Evolutionary conservation across 2,113 vertebrate genomes (phyloP).

Genomic region (Calyptommatus sinebrachiatus): DNA sequence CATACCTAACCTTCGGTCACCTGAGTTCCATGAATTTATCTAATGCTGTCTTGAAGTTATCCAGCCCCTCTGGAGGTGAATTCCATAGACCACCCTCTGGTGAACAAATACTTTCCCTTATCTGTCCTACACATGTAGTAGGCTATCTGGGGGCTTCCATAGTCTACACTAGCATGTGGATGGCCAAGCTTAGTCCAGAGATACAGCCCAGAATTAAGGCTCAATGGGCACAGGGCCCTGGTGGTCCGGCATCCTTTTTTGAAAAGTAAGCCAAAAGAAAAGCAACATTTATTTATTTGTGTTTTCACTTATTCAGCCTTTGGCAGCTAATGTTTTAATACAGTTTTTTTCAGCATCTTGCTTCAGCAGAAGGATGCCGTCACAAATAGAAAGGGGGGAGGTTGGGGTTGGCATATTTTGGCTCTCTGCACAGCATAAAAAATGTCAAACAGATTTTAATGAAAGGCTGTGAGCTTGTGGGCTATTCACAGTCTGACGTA

Average conservation of each 20-base stretch:
- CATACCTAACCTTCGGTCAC: no score
- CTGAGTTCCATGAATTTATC: no score
- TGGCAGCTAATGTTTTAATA: constrained; percentile 57
- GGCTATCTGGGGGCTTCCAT: no score
- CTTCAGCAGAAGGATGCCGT: constrained; percentile 73
- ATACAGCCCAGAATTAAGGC: no score
- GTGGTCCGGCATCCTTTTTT: not conserved
- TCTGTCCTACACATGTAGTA: no score
- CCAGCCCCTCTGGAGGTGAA: no score
- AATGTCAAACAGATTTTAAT: constrained; percentile 80
- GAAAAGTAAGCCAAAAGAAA: constrained; percentile 7
- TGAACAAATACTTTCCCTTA: no score
- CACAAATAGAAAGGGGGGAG: constrained; percentile 71
- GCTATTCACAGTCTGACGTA: constrained; percentile 69
- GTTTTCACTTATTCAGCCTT: constrained; percentile 50
- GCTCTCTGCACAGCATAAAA: constrained; percentile 74
- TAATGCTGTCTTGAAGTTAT: no score
- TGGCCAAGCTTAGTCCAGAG: no score
- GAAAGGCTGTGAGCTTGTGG: constrained; percentile 74
- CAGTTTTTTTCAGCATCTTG: constrained; percentile 53
- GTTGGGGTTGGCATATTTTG: constrained; percentile 66
- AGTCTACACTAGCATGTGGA: no score
- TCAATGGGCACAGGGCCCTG: not conserved
- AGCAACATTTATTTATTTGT: constrained; percentile 30
- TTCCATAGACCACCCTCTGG: no score